These are phyloP conservation scores for Drosophila novamexicana DNA, from an alignment of 1,140 invertebrate genomes.

Conservation along the genomic window DNA sequence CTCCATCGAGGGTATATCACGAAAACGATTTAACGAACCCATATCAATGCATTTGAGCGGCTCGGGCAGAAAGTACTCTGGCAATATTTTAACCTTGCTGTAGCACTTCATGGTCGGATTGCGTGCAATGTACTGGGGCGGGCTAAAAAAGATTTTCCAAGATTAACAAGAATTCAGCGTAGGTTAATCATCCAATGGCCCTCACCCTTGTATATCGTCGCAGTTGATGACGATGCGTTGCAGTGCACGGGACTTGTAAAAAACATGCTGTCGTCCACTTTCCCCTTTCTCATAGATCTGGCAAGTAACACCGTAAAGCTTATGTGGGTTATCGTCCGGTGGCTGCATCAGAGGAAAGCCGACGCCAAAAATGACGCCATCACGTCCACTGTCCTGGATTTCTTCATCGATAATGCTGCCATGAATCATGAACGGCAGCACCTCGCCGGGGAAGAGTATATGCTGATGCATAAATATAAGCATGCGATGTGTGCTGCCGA, in stretches of 20 bases:
- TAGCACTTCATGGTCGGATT: slow-evolving; percentile 73
- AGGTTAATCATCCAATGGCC: background rate
- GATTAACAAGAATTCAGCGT: background rate
- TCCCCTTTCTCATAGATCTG: slow-evolving; percentile 81
- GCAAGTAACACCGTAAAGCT: slow-evolving; percentile 80
- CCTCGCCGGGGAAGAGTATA: slow-evolving; percentile 90
- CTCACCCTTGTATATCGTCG: slow-evolving; percentile 68
- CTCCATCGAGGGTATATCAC: slow-evolving; percentile 75
- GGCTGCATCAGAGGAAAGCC: slow-evolving; percentile 68
- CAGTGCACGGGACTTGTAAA: slow-evolving; percentile 74
- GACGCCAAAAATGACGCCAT: slow-evolving; percentile 76
- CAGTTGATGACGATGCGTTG: slow-evolving; percentile 76
- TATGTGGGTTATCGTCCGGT: slow-evolving; percentile 52
- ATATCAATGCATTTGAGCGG: slow-evolving; percentile 85
- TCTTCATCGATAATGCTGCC: slow-evolving; percentile 71
- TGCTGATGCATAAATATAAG: slow-evolving; percentile 87
- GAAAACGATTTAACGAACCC: slow-evolving; percentile 84
- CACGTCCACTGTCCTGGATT: slow-evolving; percentile 48
- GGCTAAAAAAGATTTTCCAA: slow-evolving; percentile 27
- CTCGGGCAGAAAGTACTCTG: slow-evolving; percentile 86
- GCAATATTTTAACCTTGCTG: slow-evolving; percentile 88
- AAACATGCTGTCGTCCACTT: slow-evolving; percentile 56
- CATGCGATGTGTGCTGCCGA: slow-evolving; percentile 84
- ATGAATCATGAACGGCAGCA: slow-evolving; percentile 88
- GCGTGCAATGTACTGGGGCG: slow-evolving; percentile 67